Conservation (phyloP, 53 echinoderm and acorn worm species). For the Arbacia lixula region DNA sequence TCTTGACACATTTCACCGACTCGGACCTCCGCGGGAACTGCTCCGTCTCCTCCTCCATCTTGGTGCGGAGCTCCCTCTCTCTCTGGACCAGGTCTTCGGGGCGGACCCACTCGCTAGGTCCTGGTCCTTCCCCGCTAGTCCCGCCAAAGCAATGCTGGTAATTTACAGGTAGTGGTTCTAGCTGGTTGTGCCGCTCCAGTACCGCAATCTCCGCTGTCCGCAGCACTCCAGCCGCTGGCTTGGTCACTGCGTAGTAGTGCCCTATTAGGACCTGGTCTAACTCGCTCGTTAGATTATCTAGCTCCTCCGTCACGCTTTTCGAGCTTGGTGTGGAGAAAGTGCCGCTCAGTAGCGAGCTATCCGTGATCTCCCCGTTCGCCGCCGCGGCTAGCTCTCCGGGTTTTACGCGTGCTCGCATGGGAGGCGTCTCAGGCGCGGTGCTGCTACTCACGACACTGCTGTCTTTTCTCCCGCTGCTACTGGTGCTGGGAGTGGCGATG, state of each 20-base stretch:
- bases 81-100: constrained; percentile 22
- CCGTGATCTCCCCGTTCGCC: no score
- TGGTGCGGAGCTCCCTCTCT: constrained; percentile 16
- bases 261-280: constrained; percentile 37
- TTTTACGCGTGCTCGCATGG: not conserved
- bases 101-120: constrained; percentile 8
- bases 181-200: constrained; percentile 46
- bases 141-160: constrained; percentile 10
- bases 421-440: not conserved
- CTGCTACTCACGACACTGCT: no score
- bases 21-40: not conserved
- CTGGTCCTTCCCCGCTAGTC: not conserved
- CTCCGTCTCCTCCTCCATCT: not conserved
- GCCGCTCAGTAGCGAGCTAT: no score
- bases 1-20: not conserved
- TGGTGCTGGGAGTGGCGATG: no score
- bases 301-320: constrained; percentile 7
- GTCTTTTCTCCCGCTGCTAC: no score
- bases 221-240: constrained; percentile 12
- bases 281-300: constrained; percentile 20
- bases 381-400: no score
- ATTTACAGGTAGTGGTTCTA: constrained; percentile 13
- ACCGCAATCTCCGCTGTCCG: constrained; percentile 40
- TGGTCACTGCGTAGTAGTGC: constrained; percentile 2
- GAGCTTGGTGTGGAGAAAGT: not conserved